Conservation (phyloP, 92 coral and sea anemone genomes). For the Virgularia gustaviana region DNA sequence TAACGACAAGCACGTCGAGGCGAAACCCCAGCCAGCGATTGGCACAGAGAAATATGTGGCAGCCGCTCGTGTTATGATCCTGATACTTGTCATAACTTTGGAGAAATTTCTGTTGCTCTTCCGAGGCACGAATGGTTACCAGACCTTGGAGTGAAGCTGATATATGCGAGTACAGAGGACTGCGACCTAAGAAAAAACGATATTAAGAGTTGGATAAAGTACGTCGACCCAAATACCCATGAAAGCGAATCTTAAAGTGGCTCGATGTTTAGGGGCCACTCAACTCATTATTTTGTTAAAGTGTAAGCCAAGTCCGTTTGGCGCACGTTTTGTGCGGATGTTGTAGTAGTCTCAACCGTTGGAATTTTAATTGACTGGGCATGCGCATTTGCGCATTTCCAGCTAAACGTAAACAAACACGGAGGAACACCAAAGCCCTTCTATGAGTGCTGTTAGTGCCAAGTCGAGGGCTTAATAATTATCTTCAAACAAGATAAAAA, state of each 20-base stretch:
- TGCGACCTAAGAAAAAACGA: conserved; percentile 60
- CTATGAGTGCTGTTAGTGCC: too few relatives aligned
- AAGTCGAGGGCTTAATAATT: too few relatives aligned
- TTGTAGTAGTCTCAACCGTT: too few relatives aligned
- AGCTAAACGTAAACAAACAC: too few relatives aligned
- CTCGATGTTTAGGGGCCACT: too few relatives aligned
- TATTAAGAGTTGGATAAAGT: not conserved
- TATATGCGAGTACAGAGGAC: conserved; percentile 76
- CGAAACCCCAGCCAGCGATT: conserved; percentile 86
- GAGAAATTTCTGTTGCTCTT: conserved; percentile 57
- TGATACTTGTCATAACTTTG: conserved; percentile 69
- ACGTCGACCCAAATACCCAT: not conserved
- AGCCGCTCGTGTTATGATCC: conserved; percentile 81
- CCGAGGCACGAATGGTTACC: conserved; percentile 71
- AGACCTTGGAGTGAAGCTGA: conserved; percentile 78
- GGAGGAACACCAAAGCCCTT: too few relatives aligned
- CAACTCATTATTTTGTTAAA: too few relatives aligned
- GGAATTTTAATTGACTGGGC: too few relatives aligned
- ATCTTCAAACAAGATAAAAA: too few relatives aligned
- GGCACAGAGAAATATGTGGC: conserved; percentile 65
- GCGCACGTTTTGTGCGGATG: too few relatives aligned
- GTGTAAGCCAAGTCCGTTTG: too few relatives aligned
- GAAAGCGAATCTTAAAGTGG: not conserved
- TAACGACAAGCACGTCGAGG: conserved; percentile 65
- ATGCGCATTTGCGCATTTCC: too few relatives aligned